phyloP scores from a whole-genome alignment of 2,888 invertebrate genomes.

The Aricia artaxerxes region DNA sequence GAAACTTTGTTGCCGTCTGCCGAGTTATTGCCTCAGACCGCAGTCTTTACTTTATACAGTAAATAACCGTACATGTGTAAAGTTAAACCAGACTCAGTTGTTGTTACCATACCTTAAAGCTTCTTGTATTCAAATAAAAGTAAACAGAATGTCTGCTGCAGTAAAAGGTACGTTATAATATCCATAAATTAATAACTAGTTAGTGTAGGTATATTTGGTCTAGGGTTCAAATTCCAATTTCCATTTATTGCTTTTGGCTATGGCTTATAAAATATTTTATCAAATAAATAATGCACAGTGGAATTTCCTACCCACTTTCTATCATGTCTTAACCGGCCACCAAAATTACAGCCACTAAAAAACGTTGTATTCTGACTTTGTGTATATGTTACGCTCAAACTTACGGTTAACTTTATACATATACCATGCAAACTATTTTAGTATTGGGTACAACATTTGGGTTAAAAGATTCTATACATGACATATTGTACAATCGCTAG shows the following conservation, averaged over 20 bases:
- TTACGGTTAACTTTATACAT: not conserved
- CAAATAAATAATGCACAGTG: not conserved
- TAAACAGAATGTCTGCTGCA: conserved; percentile 62
- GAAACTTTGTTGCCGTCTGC: not conserved
- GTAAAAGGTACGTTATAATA: conserved; percentile 63
- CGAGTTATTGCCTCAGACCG: not conserved
- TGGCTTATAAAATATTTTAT: no score
- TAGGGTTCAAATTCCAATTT: conserved; percentile 56
- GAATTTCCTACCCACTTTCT: no score
- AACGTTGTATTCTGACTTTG: not conserved
- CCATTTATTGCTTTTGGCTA: not conserved
- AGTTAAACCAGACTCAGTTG: conserved; percentile 1
- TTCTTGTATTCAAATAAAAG: not conserved
- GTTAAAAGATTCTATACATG: no score
- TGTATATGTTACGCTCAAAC: no score
- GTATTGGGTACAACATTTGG: no score
- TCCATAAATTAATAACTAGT: conserved; percentile 14
- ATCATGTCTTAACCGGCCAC: no score
- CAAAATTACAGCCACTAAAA: no score
- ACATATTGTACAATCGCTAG: no score
- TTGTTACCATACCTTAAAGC: conserved; percentile 34
- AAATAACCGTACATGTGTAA: not conserved
- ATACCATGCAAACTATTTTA: not conserved
- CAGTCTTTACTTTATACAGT: not conserved
- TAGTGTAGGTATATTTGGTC: conserved; percentile 21